Base-by-base conservation (phyloP, 1,140 invertebrate species). In the Myzus persicae region DNA sequence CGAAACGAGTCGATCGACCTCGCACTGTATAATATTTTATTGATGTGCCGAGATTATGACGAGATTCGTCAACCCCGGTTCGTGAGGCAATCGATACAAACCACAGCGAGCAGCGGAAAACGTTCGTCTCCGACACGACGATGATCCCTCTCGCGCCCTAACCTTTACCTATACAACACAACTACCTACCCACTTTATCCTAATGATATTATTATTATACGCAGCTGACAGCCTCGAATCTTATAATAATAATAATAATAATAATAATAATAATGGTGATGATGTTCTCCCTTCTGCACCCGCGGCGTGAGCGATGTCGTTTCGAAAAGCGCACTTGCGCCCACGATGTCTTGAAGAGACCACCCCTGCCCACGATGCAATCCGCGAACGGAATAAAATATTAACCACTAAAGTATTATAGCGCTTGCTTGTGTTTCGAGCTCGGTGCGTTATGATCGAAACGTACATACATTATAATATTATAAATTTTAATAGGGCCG, bases 161-260 rank as follows among this genome's bases (percentile, higher is more conserved):
- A n/a, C n/a, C n/a, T n/a, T n/a, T n/a, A n/a, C n/a, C n/a, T n/a
- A n/a, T 67, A 76, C 59, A 14, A 48, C 11, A 31, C 26, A 9
- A 31, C n/a, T 59, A 31, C 54, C 26, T 8, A 54, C 26, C 8
- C 31, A 3, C 31, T 44, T 0, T 44, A 8, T 26, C 31, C 26
- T 54, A 54, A 76, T n/a, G n/a, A 36, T 76, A 76, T 76, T 76
- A 76, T 76, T 76, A 76, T 76, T 76, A 76, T 76, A n/a, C 59
- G 4, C 59, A 18, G 59, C 59, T n/a, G 59, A 76, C 59, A 20
- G 59, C 59, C 14, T 76, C 59, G 5, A 76, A 76, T 76, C 59
- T 31, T n/a, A 76, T 18, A 76, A 18, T n/a, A 67, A 67, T 67
- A 67, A 59, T 59, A 1, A 59, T 26, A 26, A 59, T n/a, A n/a